Base-by-base conservation (phyloP, 2,113 vertebrate species). In the Ammospiza nelsoni region DNA sequence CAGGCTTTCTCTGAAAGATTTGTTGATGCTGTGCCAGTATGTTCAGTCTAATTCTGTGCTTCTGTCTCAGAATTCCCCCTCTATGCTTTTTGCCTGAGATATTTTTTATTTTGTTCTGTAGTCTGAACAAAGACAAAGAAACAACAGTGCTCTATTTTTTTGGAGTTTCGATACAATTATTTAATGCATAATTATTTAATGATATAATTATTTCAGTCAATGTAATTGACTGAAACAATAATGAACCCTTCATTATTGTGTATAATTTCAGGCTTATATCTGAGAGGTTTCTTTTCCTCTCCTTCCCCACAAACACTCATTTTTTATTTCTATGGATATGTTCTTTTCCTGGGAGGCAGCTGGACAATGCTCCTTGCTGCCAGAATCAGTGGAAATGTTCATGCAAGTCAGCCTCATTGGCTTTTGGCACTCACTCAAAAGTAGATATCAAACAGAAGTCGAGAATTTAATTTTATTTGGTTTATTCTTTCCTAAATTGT, bases 1-100 rank as follows among this genome's bases (percentile, higher is more conserved):
- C 95, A 82, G 92, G 58, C 59, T 86, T 94, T 90, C 81, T 91
- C 79, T 82, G 92, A 90, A 87, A 93, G 84, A 96, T 90, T 72
- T 89, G 84, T 83, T 94, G 93, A 71, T 94, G 54, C 84, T 95
- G 54, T 95, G 93, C 95, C 94, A 85, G 74, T 31, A 39, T 35
- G 54, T 73, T 95, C 62, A 66, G 46, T 83, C 94, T 92, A 83
- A 95, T 88, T 95, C 91, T 39, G 63, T 87, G 77, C 87, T 91
- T 87, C 91, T 89, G 61, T 86, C 61, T 79, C 65, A 82, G 82
- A 92, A 89, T 84, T 59, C 25, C 51, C 41, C 20, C n/a, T 63
- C 57, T 67, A 3, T 91, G 90, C 62, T 65, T 92, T 90, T 74
- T 81, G 75, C 58, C 39, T 35, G 22, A 43, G 67, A 78, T 66